Base-by-base conservation (phyloP, 2,888 invertebrate genomes). In the Limnephilus rhombicus region DNA sequence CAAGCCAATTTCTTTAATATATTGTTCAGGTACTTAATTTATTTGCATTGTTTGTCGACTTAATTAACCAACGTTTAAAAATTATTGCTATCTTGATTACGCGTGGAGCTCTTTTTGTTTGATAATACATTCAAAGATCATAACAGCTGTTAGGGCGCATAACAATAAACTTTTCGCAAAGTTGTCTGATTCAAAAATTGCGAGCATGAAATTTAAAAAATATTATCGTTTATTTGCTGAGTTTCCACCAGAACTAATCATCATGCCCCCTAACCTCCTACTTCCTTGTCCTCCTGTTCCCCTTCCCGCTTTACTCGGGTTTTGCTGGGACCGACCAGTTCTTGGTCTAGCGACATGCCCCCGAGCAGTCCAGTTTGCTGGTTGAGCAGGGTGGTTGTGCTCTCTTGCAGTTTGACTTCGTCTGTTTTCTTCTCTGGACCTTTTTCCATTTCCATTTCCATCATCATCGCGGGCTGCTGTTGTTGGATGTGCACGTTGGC, bases 401-500 rank as follows among this genome's bases (percentile, higher is more conserved):
- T 85, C 53, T 82, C 37, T 29, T 86, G 80, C 53, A 82, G 89
- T 49, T 82, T 87, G 12, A 37, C 90, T 68, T 24, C 68, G 24
- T 68, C 68, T n/a, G 68, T 68, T 7, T 68, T 68, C 53, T 18
- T 4, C 68, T 68, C 94, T 94, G 95, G 95, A 95, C 96, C 95
- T 96, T 95, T 96, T 34, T 95, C 95, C 53, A 92, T 93, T 45
- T 95, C 95, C 53, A 92, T 93, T 34, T 92, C 90, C 88, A 95
- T 95, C 2, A 94, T 94, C 93, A 94, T 93, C 0, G 94, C 94
- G 94, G 94, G 80, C 95, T 94, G n/a, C 89, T 91, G 90, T 4
- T 96, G 94, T 92, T 96, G 96, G 93, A 96, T 95, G 92, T 95
- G 96, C 0, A 95, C 94, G 0, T 91, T 85, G 24, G 86, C 90